Conservation (phyloP, 1,140 invertebrate species). For the Cydia fagiglandana region DNA sequence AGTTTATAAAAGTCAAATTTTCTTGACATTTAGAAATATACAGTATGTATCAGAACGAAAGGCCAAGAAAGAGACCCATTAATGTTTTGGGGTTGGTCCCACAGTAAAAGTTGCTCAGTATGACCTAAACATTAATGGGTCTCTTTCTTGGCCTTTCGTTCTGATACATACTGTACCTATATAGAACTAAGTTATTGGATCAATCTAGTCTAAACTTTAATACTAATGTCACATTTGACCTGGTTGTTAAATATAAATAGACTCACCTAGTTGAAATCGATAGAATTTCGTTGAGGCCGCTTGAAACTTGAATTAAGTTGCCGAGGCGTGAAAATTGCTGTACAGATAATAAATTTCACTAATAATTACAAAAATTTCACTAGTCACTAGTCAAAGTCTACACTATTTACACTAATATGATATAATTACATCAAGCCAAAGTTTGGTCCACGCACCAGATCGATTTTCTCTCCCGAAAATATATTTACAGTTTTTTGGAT, state of each 20-base stretch:
- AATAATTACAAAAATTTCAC: background rate
- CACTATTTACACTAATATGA: conserved; percentile 22
- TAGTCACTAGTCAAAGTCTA: background rate
- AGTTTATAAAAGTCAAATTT: no score
- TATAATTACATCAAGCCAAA: conserved; percentile 40
- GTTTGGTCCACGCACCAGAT: conserved; percentile 60
- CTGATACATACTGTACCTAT: no score
- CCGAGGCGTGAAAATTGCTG: background rate
- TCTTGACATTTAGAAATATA: background rate
- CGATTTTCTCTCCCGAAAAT: conserved; percentile 34
- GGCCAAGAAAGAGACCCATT: no score
- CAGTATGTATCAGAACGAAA: no score
- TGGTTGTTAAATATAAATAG: background rate
- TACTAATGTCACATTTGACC: background rate
- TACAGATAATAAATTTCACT: conserved; percentile 18
- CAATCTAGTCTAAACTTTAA: background rate
- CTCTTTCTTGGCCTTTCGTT: no score
- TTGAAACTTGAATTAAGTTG: conserved; percentile 12
- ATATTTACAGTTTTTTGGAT: conserved; percentile 44
- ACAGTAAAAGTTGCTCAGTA: no score
- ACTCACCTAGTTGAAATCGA: conserved; percentile 19
- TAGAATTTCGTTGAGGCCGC: conserved; percentile 20
- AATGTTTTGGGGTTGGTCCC: no score
- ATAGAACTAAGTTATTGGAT: background rate
- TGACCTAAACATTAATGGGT: no score